Evolutionary conservation across 2,113 vertebrate genomes (phyloP), one percentile per base, ranked within the genome.

Genomic region (Struthio camelus): DNA sequence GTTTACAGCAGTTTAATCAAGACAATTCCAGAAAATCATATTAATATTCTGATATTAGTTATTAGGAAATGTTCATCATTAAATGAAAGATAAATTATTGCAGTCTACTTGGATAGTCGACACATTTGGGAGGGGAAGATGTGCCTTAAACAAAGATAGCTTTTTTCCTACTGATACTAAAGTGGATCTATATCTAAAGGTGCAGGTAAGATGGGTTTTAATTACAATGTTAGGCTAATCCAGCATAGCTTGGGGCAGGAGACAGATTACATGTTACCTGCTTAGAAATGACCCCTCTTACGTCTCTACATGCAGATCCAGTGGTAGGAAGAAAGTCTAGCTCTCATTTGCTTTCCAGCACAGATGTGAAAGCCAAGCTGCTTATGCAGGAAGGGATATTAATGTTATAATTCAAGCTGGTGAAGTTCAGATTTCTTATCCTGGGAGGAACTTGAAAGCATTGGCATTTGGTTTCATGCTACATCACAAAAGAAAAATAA

Each of bases 1-100:
- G 73, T 93, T 94, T 89, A 93, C 53, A 80, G 58, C 16, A 87
- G 62, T 82, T 94, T 95, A 95, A 96, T 95, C 90, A 90, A 90
- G 69, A 69, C 34, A 59, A 34, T 76, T 92, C 48, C 82, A n/a
- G 61, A 92, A 96, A 96, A 87, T 24, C 14, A 58, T 92, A 80
- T 36, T 89, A 93, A 85, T 77, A 89, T 36, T 28, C 44, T 91
- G 90, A 85, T 80, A 89, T 40, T 28, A 36, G 38, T 34, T 59
- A 59, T 59, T 59, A 91, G 59, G 40, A 93, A 95, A 53, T 1
- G 2, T 80, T 94, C 70, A 61, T 86, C 66, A 70, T 73, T 76
- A 92, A 90, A 89, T 77, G 48, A 91, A 91, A 87, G 40, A 72
- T 24, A 85, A 94, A 89, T 66, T 53, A 44, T 17, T 93, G 32